Evolutionary conservation across 2,113 vertebrate species (phyloP).

Genomic region (Micromys minutus): DNA sequence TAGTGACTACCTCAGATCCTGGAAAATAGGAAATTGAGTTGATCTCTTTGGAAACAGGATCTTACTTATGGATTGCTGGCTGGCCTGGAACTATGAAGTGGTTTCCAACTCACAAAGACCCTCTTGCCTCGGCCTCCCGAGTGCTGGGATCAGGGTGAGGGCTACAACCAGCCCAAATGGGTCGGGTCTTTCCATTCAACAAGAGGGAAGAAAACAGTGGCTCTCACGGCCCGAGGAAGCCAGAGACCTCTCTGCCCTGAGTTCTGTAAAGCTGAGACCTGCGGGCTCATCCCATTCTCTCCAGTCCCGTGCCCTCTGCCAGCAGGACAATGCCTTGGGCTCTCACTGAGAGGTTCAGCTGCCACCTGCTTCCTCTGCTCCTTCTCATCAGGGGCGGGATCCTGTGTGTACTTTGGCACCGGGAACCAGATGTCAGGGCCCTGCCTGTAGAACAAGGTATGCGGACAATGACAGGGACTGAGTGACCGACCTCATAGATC

Average conservation of each 20-base stretch:
- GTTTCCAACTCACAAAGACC: neutral
- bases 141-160: neutral
- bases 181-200: slow-evolving; percentile 20
- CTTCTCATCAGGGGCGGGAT: neutral
- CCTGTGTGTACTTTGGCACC: neutral
- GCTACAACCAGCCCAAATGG: too few species aligned
- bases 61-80: neutral
- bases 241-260: neutral
- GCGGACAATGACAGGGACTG: neutral
- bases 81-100: neutral
- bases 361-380: slow-evolving; percentile 30
- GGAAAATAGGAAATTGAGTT: neutral
- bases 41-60: neutral
- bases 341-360: neutral
- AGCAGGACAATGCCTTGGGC: neutral
- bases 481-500: neutral
- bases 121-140: neutral
- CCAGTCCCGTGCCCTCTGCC: neutral
- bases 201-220: neutral
- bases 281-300: neutral
- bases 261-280: neutral
- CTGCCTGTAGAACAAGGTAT: neutral
- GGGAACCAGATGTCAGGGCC: neutral
- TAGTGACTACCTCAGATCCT: neutral
- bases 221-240: neutral